Evolutionary conservation across 2,113 vertebrate genomes (phyloP).

Genomic region (Psilopsiagon aurifrons): DNA sequence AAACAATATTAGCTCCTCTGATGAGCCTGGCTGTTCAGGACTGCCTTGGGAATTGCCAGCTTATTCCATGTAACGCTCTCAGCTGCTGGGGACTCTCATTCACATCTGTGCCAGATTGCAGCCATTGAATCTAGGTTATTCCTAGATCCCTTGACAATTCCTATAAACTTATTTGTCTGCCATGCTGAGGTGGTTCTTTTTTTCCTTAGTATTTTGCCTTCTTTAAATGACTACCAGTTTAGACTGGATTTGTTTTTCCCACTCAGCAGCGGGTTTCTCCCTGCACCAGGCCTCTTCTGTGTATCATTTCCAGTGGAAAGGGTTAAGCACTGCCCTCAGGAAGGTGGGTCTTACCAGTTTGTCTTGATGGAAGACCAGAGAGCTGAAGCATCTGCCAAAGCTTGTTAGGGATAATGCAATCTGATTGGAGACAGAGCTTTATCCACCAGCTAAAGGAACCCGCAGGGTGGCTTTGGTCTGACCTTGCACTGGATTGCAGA

Average conservation of each 20-base stretch:
- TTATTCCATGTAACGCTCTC: neutral
- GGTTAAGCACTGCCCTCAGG: neutral
- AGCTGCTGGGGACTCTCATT: neutral
- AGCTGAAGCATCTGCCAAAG: constrained; percentile 37
- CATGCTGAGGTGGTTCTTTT: neutral
- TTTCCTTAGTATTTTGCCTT: neutral
- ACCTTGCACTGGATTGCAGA: neutral
- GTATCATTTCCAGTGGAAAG: neutral
- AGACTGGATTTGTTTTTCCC: neutral
- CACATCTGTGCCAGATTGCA: constrained; percentile 3
- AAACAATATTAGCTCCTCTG: neutral
- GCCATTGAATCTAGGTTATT: neutral
- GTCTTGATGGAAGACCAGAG: neutral
- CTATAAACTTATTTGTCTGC: neutral
- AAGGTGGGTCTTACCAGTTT: neutral
- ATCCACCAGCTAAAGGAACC: neutral
- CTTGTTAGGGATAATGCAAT: constrained; percentile 52
- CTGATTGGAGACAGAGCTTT: constrained; percentile 31
- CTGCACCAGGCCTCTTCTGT: neutral
- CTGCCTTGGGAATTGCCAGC: neutral
- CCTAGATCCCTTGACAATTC: neutral
- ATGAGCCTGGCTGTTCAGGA: neutral
- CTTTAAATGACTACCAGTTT: neutral
- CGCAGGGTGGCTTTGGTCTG: neutral
- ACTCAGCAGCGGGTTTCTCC: neutral